Conservation (phyloP, 1,140 invertebrate species). For the Pemphigus obesinymphae region DNA sequence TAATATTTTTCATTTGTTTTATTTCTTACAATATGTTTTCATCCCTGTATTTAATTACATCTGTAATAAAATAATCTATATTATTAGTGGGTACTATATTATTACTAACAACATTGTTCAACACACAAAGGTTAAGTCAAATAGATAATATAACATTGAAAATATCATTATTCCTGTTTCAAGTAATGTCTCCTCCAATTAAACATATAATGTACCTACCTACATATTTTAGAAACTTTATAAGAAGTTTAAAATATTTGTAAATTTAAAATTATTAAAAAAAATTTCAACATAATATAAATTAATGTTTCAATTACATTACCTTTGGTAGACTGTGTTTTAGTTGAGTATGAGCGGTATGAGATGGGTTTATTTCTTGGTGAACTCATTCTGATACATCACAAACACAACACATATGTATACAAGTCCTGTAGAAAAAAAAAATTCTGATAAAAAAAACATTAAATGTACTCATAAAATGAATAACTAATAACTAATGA, state of each 20-base stretch:
- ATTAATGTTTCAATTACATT: background rate
- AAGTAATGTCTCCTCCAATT: too few species aligned
- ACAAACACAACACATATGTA: background rate
- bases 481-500: too few species aligned
- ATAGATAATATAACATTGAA: background rate
- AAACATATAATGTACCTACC: too few species aligned
- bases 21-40: too few species aligned
- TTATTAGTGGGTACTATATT: too few species aligned
- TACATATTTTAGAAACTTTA: too few species aligned
- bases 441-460: too few species aligned
- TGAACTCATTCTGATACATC: constrained; percentile 21
- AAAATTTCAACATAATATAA: background rate
- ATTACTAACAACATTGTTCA: background rate
- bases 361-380: background rate
- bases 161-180: background rate
- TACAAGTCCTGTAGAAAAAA: background rate
- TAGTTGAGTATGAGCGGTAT: constrained; percentile 26
- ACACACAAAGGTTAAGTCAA: background rate
- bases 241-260: background rate
- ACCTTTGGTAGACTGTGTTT: constrained; percentile 32
- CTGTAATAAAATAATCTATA: too few species aligned
- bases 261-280: background rate
- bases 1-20: too few species aligned
- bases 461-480: too few species aligned
- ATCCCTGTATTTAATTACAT: too few species aligned